Evolutionary conservation across 2,797 vertebrate genomes (phyloP), one percentile per base, ranked within the genome.

Genomic region (Prunella strophiata): DNA sequence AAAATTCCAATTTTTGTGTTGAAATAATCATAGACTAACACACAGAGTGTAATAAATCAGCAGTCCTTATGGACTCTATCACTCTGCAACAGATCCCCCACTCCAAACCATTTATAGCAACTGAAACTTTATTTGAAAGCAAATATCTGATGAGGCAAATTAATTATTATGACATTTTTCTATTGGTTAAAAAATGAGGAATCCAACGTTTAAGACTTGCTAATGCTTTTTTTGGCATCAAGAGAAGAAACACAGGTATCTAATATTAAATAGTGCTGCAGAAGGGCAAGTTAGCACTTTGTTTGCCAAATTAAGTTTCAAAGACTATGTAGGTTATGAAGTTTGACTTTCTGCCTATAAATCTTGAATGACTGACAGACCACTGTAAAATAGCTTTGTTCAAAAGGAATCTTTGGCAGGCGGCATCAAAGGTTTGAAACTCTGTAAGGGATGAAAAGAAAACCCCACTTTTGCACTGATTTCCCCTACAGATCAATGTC

Each of bases 261-360:
- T 97, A 92, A 97, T 97, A 97, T 96, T 96, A 97, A 97, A 81
- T 89, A 87, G 38, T 88, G 71, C 88, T 96, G 93, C 80, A 96
- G 87, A 91, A 95, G 88, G 43, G 14, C 94, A 93, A 91, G 94
- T 92, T 97, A 97, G 96, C 92, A 93, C 91, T 96, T 97, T 91
- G 90, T 95, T 97, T 97, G 95, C 97, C 96, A 97, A 97, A 97
- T 97, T 97, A 96, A 97, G 93, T 97, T 98, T 97, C 96, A 98
- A 97, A 98, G 96, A 96, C 89, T 85, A 4, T 89, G 75, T 92
- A 95, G 91, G 92, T 97, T 97, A 96, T 93, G 78, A 96, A 97
- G 88, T 95, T 96, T 96, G 93, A 95, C 94, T 96, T 96, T 94
- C 85, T 96, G 89, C 55, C 89, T 10, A 13, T 89, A 95, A 96